phyloP scores from a whole-genome alignment of 2,888 invertebrate genomes.

The Eupithecia dodoneata region DNA sequence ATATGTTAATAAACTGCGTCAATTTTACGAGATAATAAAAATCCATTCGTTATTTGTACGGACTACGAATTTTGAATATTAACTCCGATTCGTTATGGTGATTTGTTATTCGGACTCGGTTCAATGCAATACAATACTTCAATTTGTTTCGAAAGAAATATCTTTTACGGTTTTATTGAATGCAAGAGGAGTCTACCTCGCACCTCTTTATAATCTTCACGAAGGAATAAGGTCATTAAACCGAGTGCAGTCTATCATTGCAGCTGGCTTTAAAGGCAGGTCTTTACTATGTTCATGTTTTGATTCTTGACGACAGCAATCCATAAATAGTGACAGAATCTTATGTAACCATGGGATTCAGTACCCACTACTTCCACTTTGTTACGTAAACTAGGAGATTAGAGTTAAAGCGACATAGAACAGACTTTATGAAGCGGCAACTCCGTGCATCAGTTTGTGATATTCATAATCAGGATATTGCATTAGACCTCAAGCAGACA shows the following conservation, averaged over 20 bases:
- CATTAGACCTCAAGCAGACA: conserved; percentile 16
- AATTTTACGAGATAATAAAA: conserved; percentile 32
- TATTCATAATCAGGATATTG: conserved; percentile 15
- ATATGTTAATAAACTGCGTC: conserved; percentile 29
- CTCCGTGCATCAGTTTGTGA: background rate
- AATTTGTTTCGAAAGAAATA: background rate
- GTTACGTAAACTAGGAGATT: background rate
- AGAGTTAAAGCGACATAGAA: background rate
- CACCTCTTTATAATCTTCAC: background rate
- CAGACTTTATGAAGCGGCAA: background rate
- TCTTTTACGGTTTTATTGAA: background rate
- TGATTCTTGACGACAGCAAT: background rate
- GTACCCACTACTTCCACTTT: background rate
- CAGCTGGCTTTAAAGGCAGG: background rate
- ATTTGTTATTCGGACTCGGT: conserved; percentile 20
- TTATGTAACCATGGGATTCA: background rate
- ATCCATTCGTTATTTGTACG: conserved; percentile 26
- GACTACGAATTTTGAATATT: conserved; percentile 28
- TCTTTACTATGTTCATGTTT: background rate
- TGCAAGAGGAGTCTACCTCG: background rate
- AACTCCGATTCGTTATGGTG: conserved; percentile 17
- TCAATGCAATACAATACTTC: conserved; percentile 12
- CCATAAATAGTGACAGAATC: background rate
- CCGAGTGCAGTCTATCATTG: background rate
- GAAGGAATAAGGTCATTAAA: background rate